Percentiles rank a stretch among this genome's conserved stretches.
These are phyloP conservation scores for Notothenia coriiceps DNA, from an alignment of 2,113 vertebrate species.

Conservation along the genomic window DNA sequence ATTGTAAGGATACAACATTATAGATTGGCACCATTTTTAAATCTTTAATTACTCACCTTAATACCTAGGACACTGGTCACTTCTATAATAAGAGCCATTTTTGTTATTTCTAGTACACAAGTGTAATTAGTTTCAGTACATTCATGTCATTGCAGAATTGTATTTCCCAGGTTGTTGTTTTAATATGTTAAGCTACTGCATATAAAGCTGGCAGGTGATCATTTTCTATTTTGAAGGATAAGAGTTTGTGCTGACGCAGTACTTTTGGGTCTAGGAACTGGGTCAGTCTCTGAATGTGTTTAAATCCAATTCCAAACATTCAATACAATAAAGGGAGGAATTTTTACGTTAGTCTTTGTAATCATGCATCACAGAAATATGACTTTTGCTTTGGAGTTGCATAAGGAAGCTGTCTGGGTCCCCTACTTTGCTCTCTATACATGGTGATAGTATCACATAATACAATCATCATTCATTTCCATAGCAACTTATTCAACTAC, in stretches of 20 bases:
- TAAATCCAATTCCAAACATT: slow-evolving; percentile 28
- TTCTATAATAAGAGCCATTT: not conserved
- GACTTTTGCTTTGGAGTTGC: slow-evolving; percentile 31
- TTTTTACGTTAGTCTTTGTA: slow-evolving; percentile 5
- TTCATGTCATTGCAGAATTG: too few species aligned
- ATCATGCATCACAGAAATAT: not conserved
- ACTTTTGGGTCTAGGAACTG: not conserved
- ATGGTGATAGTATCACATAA: slow-evolving; percentile 36
- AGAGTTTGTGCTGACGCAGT: not conserved
- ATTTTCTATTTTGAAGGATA: not conserved
- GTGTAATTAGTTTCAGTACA: not conserved
- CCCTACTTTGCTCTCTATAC: not conserved
- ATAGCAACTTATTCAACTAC: not conserved
- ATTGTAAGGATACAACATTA: not conserved
- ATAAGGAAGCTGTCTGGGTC: not conserved
- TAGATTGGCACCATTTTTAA: not conserved
- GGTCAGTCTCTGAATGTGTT: slow-evolving; percentile 15
- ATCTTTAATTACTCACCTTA: too few species aligned
- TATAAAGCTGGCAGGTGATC: not conserved
- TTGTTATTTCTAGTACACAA: not conserved
- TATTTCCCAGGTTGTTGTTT: too few species aligned
- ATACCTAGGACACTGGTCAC: too few species aligned
- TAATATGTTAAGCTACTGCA: not conserved
- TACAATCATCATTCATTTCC: slow-evolving; percentile 41
- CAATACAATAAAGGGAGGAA: slow-evolving; percentile 8